Evolutionary conservation across 2,113 vertebrate species (phyloP).

Genomic region (Syrmaticus mikado): DNA sequence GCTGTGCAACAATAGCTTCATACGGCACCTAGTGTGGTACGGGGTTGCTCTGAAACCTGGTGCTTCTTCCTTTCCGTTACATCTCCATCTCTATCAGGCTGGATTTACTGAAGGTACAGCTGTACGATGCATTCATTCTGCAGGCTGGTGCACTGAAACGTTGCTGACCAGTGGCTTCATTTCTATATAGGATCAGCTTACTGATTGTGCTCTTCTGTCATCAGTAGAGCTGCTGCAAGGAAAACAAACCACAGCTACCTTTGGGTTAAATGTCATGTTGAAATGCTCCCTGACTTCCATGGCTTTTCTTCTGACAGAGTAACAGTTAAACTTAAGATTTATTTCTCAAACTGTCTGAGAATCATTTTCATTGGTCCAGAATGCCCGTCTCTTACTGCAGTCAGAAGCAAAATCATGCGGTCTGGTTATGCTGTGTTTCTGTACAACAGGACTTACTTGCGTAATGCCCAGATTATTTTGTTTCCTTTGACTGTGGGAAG

Average conservation of each 20-base stretch:
- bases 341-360: neutral
- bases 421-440: neutral
- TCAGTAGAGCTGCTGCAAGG: neutral
- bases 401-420: neutral
- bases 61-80: neutral
- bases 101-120: neutral
- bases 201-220: neutral
- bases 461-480: neutral
- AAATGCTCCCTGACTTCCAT: neutral
- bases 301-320: neutral
- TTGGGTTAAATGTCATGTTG: neutral
- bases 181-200: neutral
- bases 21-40: too few species aligned
- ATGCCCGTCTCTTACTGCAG: neutral
- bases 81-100: too few species aligned
- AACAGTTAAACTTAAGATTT: neutral
- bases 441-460: neutral
- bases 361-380: neutral
- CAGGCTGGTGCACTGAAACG: too few species aligned
- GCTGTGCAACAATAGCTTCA: neutral
- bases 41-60: neutral
- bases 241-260: neutral
- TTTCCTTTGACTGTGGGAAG: constrained; percentile 17
- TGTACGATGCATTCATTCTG: neutral
- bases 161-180: neutral